phyloP scores from a whole-genome alignment of 2,888 invertebrate genomes.

The Allygus modestus region DNA sequence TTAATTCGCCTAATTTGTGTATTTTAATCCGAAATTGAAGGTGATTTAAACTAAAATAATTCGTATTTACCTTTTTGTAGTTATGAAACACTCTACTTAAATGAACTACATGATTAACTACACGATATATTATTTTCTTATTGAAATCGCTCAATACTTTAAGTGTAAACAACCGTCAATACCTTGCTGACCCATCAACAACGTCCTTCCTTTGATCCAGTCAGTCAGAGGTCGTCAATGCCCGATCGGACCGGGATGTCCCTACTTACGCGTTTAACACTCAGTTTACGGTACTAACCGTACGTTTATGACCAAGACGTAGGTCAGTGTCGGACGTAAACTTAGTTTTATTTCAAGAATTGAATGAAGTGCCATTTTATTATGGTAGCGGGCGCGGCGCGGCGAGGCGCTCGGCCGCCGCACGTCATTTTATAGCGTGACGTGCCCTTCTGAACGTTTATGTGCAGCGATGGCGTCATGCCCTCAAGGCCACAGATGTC shows the following conservation, averaged over 20 bases:
- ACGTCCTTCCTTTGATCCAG: too few relatives aligned
- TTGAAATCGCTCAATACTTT: too few relatives aligned
- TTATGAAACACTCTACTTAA: too few relatives aligned
- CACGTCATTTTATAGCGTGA: constrained; percentile 54
- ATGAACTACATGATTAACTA: too few relatives aligned
- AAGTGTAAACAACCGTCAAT: too few relatives aligned
- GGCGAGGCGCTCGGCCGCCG: constrained; percentile 14
- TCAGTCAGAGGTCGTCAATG: neutral
- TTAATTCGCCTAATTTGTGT: too few relatives aligned
- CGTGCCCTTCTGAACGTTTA: constrained; percentile 59
- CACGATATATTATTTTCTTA: too few relatives aligned
- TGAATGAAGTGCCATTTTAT: constrained; percentile 59
- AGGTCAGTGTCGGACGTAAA: constrained; percentile 54
- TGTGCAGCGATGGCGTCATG: constrained; percentile 56
- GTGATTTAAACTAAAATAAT: too few relatives aligned
- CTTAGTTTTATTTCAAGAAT: constrained; percentile 57
- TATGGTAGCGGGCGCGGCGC: constrained; percentile 36
- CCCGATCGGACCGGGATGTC: constrained; percentile 18
- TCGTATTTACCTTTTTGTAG: too few relatives aligned
- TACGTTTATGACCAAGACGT: constrained; percentile 42
- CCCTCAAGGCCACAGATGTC: constrained; percentile 51
- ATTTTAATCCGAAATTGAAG: too few relatives aligned
- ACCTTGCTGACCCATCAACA: too few relatives aligned
- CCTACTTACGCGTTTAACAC: constrained; percentile 30
- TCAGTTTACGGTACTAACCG: constrained; percentile 22